Percentiles rank a stretch among this genome's conserved stretches.
Evolutionary conservation across 2,113 vertebrate species (phyloP).

Genomic region (Peromyscus maniculatus): DNA sequence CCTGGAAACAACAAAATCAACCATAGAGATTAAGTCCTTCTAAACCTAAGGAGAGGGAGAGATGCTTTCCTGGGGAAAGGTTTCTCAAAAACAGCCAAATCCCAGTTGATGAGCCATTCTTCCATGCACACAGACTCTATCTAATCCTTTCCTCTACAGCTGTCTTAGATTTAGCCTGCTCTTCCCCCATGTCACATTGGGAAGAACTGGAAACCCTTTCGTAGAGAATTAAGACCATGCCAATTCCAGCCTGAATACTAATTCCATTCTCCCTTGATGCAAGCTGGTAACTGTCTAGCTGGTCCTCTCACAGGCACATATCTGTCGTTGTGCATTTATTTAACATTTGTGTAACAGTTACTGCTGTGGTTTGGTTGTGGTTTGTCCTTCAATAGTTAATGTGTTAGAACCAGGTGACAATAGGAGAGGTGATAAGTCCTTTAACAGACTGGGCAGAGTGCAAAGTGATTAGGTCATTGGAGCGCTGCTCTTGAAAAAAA

Average conservation of each 20-base stretch:
- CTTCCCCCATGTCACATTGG: neutral
- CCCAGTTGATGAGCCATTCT: neutral
- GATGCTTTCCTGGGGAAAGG: neutral
- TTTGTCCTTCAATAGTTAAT: neutral
- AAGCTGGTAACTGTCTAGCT: neutral
- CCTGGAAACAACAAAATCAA: constrained; percentile 13
- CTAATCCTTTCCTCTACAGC: neutral
- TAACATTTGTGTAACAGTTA: constrained; percentile 20
- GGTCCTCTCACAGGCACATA: neutral
- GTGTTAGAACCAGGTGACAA: neutral
- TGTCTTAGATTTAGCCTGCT: neutral
- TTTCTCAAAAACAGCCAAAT: constrained; percentile 15
- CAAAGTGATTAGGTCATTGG: neutral
- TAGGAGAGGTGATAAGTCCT: neutral
- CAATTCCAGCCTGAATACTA: neutral
- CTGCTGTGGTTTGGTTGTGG: neutral
- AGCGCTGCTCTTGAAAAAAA: neutral
- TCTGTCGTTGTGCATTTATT: neutral
- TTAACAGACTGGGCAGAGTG: neutral
- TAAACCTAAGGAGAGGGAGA: neutral
- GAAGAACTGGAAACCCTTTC: neutral
- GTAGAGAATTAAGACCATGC: neutral
- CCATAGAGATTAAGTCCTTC: neutral
- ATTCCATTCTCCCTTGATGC: neutral
- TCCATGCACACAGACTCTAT: neutral